Percentiles rank a stretch among this genome's conserved stretches.
These are phyloP conservation scores for Ivindomyrus marchei DNA, from an alignment of 2,113 vertebrate species.

Conservation along the genomic window DNA sequence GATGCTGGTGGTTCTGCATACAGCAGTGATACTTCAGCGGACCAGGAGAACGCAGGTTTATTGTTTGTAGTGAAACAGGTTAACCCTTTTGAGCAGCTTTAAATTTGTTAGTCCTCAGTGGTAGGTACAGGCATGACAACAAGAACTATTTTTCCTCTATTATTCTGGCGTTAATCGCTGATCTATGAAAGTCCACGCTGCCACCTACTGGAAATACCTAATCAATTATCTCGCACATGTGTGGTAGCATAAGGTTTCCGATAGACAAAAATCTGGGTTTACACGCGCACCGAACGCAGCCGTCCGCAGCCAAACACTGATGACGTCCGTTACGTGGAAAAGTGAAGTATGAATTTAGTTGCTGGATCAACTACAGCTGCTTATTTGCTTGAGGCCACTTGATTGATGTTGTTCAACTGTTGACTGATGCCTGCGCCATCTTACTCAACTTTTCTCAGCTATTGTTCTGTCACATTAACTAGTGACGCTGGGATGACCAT, in stretches of 20 bases:
- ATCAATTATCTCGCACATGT: not conserved
- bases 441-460: not conserved
- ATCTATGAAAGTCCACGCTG: not conserved
- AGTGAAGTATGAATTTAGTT: not conserved
- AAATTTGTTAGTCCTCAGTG: not conserved
- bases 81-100: too few relatives aligned
- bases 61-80: too few relatives aligned
- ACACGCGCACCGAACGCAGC: too few relatives aligned
- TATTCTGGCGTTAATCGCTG: not conserved
- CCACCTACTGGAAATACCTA: not conserved
- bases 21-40: too few relatives aligned
- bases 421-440: not conserved
- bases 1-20: too few relatives aligned
- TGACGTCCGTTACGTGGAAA: not conserved
- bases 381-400: not conserved
- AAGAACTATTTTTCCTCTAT: not conserved
- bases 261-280: not conserved
- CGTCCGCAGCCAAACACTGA: too few relatives aligned
- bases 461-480: not conserved
- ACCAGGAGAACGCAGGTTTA: too few relatives aligned
- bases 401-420: not conserved
- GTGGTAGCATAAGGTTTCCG: not conserved
- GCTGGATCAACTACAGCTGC: not conserved
- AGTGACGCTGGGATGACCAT: conserved; percentile 8
- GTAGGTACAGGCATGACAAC: not conserved